phyloP scores from a whole-genome alignment of 2,797 vertebrate genomes.

The Columba guinea region DNA sequence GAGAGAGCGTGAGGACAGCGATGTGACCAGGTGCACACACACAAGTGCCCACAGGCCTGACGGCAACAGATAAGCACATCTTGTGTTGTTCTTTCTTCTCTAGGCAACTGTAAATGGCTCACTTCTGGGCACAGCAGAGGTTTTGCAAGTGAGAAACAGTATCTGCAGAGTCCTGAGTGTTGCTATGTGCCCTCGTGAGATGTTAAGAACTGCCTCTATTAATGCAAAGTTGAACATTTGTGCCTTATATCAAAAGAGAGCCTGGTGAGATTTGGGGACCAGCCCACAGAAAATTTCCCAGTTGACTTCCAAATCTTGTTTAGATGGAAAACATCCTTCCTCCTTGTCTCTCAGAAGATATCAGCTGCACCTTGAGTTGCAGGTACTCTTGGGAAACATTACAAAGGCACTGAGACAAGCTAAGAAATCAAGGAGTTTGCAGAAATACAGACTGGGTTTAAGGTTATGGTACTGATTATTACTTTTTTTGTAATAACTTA shows the following conservation, averaged over 20 bases:
- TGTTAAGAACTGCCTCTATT: not conserved
- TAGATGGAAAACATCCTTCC: not conserved
- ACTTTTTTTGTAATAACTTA: not conserved
- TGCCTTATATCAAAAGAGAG: not conserved
- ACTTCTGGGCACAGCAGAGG: not conserved
- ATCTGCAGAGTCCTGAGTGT: not conserved
- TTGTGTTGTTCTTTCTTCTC: not conserved
- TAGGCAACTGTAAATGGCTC: not conserved
- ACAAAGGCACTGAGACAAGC: not conserved
- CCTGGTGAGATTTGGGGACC: not conserved
- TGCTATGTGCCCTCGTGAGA: rapidly evolving
- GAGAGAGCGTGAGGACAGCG: not conserved
- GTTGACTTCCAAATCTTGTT: not conserved
- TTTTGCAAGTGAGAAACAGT: not conserved
- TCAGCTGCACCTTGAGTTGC: not conserved
- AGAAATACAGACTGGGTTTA: not conserved
- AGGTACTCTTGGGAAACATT: not conserved
- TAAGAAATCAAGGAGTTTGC: not conserved
- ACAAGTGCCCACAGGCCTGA: rapidly evolving
- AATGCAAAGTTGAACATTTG: not conserved
- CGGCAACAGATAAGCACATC: rapidly evolving
- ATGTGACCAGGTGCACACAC: not conserved
- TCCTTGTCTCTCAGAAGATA: not conserved
- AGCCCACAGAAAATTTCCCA: not conserved
- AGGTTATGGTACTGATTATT: not conserved